Conservation (phyloP, 2,888 invertebrate species). For the Neoitamus cyanurus region DNA sequence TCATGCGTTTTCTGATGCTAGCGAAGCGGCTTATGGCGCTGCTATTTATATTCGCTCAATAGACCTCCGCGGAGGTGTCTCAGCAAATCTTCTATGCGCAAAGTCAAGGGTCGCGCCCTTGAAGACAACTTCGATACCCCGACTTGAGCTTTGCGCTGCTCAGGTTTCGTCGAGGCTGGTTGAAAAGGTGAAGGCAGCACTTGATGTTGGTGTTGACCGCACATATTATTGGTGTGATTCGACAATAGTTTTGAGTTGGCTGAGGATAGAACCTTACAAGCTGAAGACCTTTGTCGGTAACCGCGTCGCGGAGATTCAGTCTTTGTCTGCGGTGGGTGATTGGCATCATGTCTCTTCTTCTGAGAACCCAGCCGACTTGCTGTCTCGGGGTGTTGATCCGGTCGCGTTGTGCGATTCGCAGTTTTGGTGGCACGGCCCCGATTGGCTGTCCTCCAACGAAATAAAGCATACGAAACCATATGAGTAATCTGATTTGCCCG, state of each 20-base stretch:
- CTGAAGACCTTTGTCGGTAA: neutral
- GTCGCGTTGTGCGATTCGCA: no score
- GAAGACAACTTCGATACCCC: neutral
- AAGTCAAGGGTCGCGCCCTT: neutral
- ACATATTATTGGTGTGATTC: neutral
- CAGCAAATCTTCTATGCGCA: neutral
- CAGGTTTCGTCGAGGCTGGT: neutral
- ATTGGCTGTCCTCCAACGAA: no score
- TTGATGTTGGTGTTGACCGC: neutral
- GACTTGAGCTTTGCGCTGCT: neutral
- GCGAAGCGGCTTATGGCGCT: neutral
- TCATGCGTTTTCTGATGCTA: conserved; percentile 19
- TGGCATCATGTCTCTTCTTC: no score
- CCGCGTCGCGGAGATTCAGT: neutral
- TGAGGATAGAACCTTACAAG: neutral
- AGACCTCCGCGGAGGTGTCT: no score
- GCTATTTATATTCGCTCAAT: neutral
- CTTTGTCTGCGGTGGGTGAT: no score
- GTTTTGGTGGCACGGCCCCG: no score
- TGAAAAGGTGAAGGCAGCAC: neutral
- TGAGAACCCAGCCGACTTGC: no score
- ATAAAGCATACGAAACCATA: no score
- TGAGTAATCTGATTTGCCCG: no score
- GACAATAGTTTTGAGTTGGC: neutral
- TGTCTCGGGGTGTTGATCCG: no score